Conservation (phyloP, 2,797 vertebrate species). For the Petrocephalus schoutedeni region DNA sequence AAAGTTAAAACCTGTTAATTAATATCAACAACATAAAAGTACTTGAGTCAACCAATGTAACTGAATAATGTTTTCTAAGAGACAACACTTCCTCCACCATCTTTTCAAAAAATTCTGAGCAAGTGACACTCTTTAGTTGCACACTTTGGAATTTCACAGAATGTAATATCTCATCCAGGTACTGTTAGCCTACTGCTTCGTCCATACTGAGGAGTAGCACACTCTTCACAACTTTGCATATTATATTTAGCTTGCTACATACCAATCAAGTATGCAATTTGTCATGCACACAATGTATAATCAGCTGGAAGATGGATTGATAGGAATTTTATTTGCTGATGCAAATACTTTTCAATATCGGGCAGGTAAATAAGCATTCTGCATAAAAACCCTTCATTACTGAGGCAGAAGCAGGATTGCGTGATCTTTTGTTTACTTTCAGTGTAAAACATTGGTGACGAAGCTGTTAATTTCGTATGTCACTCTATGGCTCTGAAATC, state of each 20-base stretch:
- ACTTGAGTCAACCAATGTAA: neutral
- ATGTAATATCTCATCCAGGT: neutral
- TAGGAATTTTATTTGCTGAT: neutral
- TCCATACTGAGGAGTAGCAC: neutral
- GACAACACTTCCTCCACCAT: neutral
- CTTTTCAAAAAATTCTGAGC: neutral
- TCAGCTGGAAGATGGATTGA: neutral
- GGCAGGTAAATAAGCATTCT: neutral
- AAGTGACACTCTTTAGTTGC: neutral
- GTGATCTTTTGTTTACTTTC: conserved; percentile 1
- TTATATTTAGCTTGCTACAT: neutral
- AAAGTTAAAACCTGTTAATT: neutral
- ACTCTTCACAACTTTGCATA: neutral
- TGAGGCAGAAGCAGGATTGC: neutral
- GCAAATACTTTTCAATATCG: neutral
- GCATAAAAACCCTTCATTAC: neutral
- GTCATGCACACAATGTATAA: neutral
- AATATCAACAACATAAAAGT: neutral
- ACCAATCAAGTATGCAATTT: neutral
- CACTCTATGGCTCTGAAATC: neutral
- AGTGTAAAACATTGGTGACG: neutral
- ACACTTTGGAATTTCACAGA: neutral
- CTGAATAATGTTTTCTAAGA: neutral
- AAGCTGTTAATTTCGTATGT: neutral
- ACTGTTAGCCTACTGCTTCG: neutral